Evolutionary conservation across 2,797 vertebrate genomes (phyloP).

Genomic region (Ctenopoma kingsleyae): DNA sequence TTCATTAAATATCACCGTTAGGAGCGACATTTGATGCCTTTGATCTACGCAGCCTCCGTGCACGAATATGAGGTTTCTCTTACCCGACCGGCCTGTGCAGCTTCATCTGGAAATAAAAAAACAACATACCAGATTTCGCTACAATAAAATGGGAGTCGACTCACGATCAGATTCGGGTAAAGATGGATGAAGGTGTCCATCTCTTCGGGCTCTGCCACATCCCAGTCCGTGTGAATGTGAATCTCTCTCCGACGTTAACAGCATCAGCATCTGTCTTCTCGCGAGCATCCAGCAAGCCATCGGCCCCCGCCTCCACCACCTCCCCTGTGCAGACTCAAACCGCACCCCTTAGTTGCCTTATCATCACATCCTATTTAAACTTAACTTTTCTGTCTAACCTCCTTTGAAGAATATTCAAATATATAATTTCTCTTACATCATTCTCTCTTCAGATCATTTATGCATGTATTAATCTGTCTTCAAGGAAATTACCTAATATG

Average conservation of each 20-base stretch:
- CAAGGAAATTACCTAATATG: not conserved
- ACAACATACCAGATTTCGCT: not conserved
- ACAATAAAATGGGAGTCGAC: slow-evolving; percentile 40
- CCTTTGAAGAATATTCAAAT: not conserved
- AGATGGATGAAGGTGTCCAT: slow-evolving; percentile 78
- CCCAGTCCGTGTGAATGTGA: slow-evolving; percentile 58
- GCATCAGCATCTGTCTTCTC: slow-evolving; percentile 70
- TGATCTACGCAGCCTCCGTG: slow-evolving; percentile 26
- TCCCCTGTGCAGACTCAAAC: slow-evolving; percentile 44
- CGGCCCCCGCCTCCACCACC: slow-evolving; percentile 16
- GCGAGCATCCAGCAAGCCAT: slow-evolving; percentile 55
- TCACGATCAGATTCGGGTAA: slow-evolving; percentile 68
- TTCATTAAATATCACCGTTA: not conserved
- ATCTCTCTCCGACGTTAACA: slow-evolving; percentile 44
- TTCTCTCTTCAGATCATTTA: too few relatives aligned
- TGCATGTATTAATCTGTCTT: not conserved
- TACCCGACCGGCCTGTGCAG: not conserved
- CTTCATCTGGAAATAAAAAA: not conserved
- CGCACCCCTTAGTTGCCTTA: slow-evolving; percentile 65
- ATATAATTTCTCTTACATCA: not conserved
- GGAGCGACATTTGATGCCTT: slow-evolving; percentile 4
- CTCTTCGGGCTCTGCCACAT: slow-evolving; percentile 63
- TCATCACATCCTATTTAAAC: slow-evolving; percentile 32
- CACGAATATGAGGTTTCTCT: not conserved
- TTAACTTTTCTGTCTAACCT: slow-evolving; percentile 19